These are phyloP conservation scores for Salmo trutta DNA, from an alignment of 2,797 vertebrate genomes.

Conservation along the genomic window DNA sequence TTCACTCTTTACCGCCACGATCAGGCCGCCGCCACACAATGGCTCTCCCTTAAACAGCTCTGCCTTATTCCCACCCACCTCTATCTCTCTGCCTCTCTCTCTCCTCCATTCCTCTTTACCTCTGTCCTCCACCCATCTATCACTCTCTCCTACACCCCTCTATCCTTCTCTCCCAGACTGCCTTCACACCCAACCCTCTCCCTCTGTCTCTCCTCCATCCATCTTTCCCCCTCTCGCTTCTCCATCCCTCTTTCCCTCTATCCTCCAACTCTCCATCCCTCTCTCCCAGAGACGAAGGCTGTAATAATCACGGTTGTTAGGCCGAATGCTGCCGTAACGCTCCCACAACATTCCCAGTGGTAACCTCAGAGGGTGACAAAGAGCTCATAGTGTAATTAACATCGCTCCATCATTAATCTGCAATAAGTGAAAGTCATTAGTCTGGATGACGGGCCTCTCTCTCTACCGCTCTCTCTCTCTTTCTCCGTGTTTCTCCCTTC, in stretches of 20 bases:
- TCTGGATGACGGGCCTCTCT: slow-evolving; percentile 59
- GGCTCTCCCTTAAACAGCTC: slow-evolving; percentile 60
- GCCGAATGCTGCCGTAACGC: not conserved
- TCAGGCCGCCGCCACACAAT: slow-evolving; percentile 66
- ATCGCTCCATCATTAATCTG: slow-evolving; percentile 71
- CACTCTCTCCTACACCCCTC: slow-evolving; percentile 46
- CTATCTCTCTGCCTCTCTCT: slow-evolving; percentile 40
- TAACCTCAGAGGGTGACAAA: slow-evolving; percentile 60
- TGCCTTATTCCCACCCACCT: slow-evolving; percentile 53
- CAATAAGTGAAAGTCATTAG: slow-evolving; percentile 78
- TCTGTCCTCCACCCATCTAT: slow-evolving; percentile 33
- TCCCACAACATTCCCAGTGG: slow-evolving; percentile 54
- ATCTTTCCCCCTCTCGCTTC: slow-evolving; percentile 55
- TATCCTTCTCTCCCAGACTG: not conserved
- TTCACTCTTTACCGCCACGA: slow-evolving; percentile 72
- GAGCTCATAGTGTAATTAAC: slow-evolving; percentile 72
- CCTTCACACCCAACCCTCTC: not conserved
- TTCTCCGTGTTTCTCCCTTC: not conserved
- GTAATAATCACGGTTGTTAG: not conserved
- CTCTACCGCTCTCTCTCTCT: not conserved
- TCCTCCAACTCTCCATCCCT: slow-evolving; percentile 42
- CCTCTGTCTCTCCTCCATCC: slow-evolving; percentile 29
- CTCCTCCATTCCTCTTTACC: not conserved
- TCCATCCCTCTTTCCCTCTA: slow-evolving; percentile 44
- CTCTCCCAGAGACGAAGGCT: not conserved